These are phyloP conservation scores for Eurytoma californica DNA, from an alignment of 2,888 invertebrate species.

Conservation along the genomic window DNA sequence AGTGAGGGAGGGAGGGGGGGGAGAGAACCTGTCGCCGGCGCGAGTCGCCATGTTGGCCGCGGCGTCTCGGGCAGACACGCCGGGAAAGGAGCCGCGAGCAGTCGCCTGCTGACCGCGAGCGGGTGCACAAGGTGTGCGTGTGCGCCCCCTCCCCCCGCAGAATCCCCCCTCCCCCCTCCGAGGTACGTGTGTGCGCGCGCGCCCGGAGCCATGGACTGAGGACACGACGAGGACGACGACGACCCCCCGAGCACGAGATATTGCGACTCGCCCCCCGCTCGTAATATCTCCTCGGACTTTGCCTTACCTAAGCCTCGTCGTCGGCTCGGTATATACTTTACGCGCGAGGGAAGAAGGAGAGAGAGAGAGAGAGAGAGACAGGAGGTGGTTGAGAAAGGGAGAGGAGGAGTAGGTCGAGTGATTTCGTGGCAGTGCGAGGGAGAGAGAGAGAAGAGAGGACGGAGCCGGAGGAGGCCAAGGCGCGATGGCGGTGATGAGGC, in stretches of 20 bases:
- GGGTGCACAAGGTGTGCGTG: slow-evolving; percentile 63
- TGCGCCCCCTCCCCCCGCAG: background rate
- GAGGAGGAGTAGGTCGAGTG: background rate
- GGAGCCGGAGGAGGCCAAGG: slow-evolving; percentile 48
- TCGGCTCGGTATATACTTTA: too few species aligned
- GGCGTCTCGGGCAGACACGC: background rate
- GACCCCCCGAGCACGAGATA: slow-evolving; percentile 8
- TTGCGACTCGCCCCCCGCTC: slow-evolving; percentile 42
- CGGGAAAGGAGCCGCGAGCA: slow-evolving; percentile 57
- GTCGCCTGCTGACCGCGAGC: slow-evolving; percentile 74
- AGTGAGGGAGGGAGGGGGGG: slow-evolving; percentile 7
- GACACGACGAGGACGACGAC: background rate
- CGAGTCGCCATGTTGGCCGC: slow-evolving; percentile 51
- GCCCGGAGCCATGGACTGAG: background rate
- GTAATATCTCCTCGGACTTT: slow-evolving; percentile 7
- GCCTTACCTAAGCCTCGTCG: background rate
- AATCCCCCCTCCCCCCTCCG: slow-evolving; percentile 3
- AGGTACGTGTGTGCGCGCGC: background rate
- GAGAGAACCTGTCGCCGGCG: slow-evolving; percentile 48
- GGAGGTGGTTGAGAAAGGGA: background rate
- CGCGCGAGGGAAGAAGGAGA: too few species aligned
- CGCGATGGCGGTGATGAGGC: slow-evolving; percentile 50
- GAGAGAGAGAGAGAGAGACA: background rate
- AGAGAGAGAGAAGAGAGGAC: slow-evolving; percentile 38
- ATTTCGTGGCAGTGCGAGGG: background rate